Percentiles rank a stretch among this genome's conserved stretches.
phyloP scores from a whole-genome alignment of 2,888 invertebrate genomes.

The Parelbella ahira region DNA sequence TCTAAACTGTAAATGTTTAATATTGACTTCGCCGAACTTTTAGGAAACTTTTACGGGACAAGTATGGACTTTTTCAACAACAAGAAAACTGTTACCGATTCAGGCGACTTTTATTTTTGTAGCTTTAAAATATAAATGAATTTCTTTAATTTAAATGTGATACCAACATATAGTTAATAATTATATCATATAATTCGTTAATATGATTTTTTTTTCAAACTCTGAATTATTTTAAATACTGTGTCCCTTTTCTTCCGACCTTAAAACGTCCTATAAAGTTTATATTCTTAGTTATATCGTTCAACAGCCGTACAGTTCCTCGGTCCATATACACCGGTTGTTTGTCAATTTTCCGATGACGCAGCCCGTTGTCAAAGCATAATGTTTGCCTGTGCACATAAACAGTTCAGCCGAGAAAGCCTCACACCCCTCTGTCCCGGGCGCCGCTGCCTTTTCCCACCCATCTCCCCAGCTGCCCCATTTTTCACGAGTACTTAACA shows the following conservation, averaged over 20 bases:
- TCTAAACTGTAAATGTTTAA: slow-evolving; percentile 29
- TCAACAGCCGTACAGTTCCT: no score
- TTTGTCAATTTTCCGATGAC: slow-evolving; percentile 70
- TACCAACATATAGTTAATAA: no score
- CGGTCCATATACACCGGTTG: slow-evolving; percentile 48
- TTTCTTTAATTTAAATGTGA: no score
- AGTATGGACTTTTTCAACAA: no score
- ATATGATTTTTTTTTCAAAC: no score
- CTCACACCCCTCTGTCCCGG: slow-evolving; percentile 36
- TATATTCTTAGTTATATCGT: no score
- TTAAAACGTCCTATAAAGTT: no score
- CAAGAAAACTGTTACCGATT: background rate
- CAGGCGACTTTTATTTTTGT: background rate
- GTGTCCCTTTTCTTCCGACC: no score
- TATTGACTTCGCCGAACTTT: slow-evolving; percentile 9
- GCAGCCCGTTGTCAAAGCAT: slow-evolving; percentile 60
- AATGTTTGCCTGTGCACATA: slow-evolving; percentile 62
- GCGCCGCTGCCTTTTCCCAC: slow-evolving; percentile 27
- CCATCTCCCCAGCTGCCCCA: slow-evolving; percentile 46
- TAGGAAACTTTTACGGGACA: slow-evolving; percentile 8
- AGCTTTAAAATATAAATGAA: background rate
- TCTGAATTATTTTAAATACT: no score
- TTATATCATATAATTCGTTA: no score
- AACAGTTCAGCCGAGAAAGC: slow-evolving; percentile 61
- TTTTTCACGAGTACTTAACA: slow-evolving; percentile 61